A percentile compares a stretch with the other conserved stretches of the same genome.
Evolutionary conservation across 2,113 vertebrate species (phyloP).

Genomic region (Hemiscyllium ocellatum): DNA sequence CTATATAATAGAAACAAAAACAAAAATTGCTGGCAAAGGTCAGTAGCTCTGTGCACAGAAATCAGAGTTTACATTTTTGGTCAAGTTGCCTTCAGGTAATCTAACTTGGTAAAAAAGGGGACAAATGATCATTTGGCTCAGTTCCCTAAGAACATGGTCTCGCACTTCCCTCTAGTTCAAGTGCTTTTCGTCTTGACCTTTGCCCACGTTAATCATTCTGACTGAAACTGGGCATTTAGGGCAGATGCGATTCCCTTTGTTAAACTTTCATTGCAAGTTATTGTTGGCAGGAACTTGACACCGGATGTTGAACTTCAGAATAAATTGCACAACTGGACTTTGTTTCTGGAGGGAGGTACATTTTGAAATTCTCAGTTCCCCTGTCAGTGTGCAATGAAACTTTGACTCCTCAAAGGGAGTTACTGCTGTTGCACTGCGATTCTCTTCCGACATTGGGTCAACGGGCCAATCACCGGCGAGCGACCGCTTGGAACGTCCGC

Average conservation of each 20-base stretch:
- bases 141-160: no score
- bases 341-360: background rate
- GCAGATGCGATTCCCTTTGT: background rate
- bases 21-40: no score
- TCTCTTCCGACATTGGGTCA: background rate
- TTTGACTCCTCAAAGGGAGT: background rate
- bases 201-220: background rate
- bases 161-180: background rate
- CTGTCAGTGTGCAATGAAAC: background rate
- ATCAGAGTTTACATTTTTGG: no score
- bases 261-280: background rate
- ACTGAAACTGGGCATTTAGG: background rate
- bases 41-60: no score
- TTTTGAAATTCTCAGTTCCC: background rate
- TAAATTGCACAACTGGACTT: background rate
- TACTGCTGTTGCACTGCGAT: background rate
- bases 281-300: background rate
- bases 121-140: no score
- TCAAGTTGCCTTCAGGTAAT: no score
- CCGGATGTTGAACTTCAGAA: background rate
- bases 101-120: no score
- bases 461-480: background rate
- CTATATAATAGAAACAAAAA: no score
- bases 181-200: background rate
- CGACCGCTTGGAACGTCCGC: background rate